Percentiles rank a stretch among this genome's conserved stretches.
Evolutionary conservation across 1,140 invertebrate species (phyloP).

Genomic region (Trichogramma pretiosum): DNA sequence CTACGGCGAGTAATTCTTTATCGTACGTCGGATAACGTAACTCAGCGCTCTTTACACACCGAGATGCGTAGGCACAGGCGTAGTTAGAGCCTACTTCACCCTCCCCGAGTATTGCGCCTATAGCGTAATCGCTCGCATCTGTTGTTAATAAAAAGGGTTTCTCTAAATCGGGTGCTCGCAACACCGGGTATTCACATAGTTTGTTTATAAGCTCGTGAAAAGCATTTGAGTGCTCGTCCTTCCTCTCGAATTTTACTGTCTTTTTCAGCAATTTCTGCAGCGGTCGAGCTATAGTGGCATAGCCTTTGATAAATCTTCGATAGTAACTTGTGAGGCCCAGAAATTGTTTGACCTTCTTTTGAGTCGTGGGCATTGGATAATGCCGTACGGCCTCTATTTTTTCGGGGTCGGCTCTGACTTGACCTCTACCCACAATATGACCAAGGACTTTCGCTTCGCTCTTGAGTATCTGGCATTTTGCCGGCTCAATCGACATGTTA

Average conservation of each 20-base stretch:
- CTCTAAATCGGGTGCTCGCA: conserved; percentile 21
- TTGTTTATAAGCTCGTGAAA: conserved; percentile 20
- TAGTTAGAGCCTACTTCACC: background rate
- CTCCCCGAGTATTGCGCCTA: too few relatives aligned
- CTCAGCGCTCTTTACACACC: too few relatives aligned
- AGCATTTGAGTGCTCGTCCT: background rate
- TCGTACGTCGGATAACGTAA: background rate
- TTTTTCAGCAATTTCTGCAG: conserved; percentile 27
- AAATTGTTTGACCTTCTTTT: background rate
- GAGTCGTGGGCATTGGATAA: background rate
- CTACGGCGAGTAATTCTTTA: background rate
- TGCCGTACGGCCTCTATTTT: too few relatives aligned
- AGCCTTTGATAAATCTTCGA: too few relatives aligned
- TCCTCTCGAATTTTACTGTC: conserved; percentile 20
- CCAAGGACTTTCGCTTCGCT: background rate
- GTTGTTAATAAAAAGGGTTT: conserved; percentile 24
- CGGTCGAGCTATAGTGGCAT: too few relatives aligned
- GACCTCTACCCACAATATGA: background rate
- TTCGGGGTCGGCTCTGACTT: background rate
- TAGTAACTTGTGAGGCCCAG: too few relatives aligned
- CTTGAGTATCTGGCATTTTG: background rate
- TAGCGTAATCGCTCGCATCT: conserved; percentile 31
- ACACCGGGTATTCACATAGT: conserved; percentile 18
- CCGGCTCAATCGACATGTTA: background rate
- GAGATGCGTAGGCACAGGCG: background rate